phyloP scores from a whole-genome alignment of 2,113 vertebrate genomes.

The Hyperopisus bebe region DNA sequence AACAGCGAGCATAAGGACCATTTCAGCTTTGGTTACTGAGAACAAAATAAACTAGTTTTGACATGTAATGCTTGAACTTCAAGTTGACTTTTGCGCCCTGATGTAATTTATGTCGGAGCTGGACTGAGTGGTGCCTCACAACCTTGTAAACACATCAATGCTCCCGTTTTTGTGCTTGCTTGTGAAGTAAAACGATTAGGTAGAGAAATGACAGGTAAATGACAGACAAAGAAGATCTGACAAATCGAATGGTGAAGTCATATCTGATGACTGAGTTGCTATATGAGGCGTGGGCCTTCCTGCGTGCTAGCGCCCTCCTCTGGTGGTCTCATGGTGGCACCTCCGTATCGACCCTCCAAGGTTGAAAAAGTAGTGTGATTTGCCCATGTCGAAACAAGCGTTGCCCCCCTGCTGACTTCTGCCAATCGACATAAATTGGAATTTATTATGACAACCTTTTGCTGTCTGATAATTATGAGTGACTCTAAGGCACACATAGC shows the following conservation, averaged over 20 bases:
- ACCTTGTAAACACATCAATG: neutral
- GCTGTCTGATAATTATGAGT: neutral
- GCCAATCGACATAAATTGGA: neutral
- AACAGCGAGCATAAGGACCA: neutral
- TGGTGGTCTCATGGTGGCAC: neutral
- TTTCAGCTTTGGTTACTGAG: neutral
- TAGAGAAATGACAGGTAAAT: neutral
- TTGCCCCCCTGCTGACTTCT: neutral
- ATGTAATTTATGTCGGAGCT: neutral
- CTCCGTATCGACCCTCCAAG: neutral
- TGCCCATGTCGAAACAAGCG: neutral
- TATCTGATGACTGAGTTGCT: neutral
- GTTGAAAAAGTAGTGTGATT: neutral
- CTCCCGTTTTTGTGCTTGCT: neutral
- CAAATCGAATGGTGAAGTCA: neutral
- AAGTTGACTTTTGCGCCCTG: neutral
- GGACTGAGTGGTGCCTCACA: neutral
- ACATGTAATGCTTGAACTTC: neutral
- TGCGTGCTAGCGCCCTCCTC: neutral
- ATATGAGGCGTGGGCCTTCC: neutral
- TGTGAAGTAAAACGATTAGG: neutral
- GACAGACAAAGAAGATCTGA: neutral
- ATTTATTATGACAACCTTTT: neutral
- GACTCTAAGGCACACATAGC: neutral
- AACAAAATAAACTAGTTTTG: neutral